Conservation (phyloP, 1,140 invertebrate species). For the Venustaconcha ellipsiformis region DNA sequence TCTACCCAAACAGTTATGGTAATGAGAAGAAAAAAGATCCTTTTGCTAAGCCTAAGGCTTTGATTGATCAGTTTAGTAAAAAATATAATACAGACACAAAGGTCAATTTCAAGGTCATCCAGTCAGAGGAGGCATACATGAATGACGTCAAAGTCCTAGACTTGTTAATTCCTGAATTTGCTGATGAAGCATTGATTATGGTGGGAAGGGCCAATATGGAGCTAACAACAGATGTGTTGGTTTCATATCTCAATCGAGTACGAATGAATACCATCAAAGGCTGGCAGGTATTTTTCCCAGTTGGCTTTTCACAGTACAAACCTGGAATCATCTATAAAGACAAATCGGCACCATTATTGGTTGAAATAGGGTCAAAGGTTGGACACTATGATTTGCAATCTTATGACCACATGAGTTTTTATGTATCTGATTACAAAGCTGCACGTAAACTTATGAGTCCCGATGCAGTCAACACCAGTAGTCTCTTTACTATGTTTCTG, state of each 20-base stretch:
- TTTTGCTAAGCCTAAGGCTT: conserved; percentile 70
- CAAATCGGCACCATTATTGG: conserved; percentile 70
- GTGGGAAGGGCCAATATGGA: conserved; percentile 70
- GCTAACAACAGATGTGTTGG: conserved; percentile 75
- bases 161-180: conserved; percentile 78
- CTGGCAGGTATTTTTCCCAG: conserved; percentile 69
- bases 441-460: conserved; percentile 74
- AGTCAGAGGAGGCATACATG: conserved; percentile 51
- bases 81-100: conserved; percentile 79
- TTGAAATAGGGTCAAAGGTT: conserved; percentile 82
- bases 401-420: conserved; percentile 83
- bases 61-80: conserved; percentile 72
- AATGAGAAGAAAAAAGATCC: conserved; percentile 20
- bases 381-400: conserved; percentile 84
- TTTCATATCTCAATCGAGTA: conserved; percentile 78
- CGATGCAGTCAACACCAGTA: conserved; percentile 35
- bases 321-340: conserved; percentile 64
- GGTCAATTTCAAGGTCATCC: conserved; percentile 78
- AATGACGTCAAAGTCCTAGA: conserved; percentile 79
- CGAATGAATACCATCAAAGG: conserved; percentile 69
- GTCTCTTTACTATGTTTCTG: conserved; percentile 78
- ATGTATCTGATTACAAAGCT: conserved; percentile 82
- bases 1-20: conserved; percentile 50
- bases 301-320: conserved; percentile 68
- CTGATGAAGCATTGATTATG: conserved; percentile 54